A percentile compares a stretch with the other conserved stretches of the same genome.
These are phyloP conservation scores for Sphaerodactylus townsendi DNA, from an alignment of 2,113 vertebrate genomes.

Conservation along the genomic window DNA sequence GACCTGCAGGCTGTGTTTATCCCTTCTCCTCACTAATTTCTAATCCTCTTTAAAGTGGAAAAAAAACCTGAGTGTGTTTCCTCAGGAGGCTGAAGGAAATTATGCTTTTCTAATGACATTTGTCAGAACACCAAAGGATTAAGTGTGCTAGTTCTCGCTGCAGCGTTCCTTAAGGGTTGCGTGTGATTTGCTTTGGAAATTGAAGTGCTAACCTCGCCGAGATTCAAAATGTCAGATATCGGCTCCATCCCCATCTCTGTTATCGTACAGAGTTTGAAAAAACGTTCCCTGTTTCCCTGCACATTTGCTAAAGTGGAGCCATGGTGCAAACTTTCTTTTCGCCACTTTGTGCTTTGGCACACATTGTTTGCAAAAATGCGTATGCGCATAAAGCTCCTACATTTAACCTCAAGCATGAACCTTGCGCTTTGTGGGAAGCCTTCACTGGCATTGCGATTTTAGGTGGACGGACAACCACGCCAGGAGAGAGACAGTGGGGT, in stretches of 20 bases:
- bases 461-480: neutral
- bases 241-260: neutral
- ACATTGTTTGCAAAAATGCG: constrained; percentile 23
- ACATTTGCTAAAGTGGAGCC: neutral
- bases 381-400: no score
- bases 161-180: constrained; percentile 37
- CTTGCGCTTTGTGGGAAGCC: neutral
- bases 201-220: constrained; percentile 48
- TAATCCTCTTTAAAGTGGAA: constrained; percentile 33
- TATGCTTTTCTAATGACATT: constrained; percentile 30
- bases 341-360: constrained; percentile 37
- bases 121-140: constrained; percentile 48
- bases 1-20: constrained; percentile 34
- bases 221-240: constrained; percentile 29
- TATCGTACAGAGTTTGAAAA: neutral
- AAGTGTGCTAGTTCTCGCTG: constrained; percentile 59
- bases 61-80: constrained; percentile 33
- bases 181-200: constrained; percentile 53
- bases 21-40: constrained; percentile 46
- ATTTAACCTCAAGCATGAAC: no score
- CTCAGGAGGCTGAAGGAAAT: constrained; percentile 44
- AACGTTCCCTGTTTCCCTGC: neutral
- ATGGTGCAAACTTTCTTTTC: no score
- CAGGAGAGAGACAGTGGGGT: neutral
- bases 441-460: neutral